Evolutionary conservation across 35 echinoderm and acorn worm species (phyloP).

Genomic region (Hemicentrotus pulcherrimus): DNA sequence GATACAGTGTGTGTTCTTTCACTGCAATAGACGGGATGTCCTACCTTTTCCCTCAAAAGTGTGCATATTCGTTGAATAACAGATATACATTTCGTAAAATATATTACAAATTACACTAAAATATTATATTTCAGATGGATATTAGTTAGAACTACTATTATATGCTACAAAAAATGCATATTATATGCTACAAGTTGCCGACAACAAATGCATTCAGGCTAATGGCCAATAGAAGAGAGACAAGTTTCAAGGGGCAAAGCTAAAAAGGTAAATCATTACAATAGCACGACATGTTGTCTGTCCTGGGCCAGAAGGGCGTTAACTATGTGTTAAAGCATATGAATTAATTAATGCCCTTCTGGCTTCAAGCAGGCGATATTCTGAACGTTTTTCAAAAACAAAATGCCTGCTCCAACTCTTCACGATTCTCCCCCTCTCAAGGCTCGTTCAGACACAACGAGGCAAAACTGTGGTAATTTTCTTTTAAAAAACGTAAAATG

Average conservation of each 20-base stretch:
- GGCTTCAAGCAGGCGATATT: no score
- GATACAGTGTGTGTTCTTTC: neutral
- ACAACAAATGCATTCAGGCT: no score
- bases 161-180: neutral
- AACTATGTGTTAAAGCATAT: no score
- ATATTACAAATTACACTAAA: neutral
- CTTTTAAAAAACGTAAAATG: no score
- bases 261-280: neutral
- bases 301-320: no score
- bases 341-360: no score
- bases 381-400: no score
- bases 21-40: neutral
- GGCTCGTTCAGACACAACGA: no score
- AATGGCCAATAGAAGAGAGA: neutral
- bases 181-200: no score
- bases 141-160: neutral
- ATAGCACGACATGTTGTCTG: neutral
- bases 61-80: neutral
- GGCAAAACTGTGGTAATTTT: no score
- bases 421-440: no score
- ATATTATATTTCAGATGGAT: neutral
- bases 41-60: neutral
- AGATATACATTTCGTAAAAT: neutral
- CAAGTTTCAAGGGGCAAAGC: neutral
- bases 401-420: no score